Base-by-base conservation (phyloP, 2,113 vertebrate genomes). In the Nibea coibor region DNA sequence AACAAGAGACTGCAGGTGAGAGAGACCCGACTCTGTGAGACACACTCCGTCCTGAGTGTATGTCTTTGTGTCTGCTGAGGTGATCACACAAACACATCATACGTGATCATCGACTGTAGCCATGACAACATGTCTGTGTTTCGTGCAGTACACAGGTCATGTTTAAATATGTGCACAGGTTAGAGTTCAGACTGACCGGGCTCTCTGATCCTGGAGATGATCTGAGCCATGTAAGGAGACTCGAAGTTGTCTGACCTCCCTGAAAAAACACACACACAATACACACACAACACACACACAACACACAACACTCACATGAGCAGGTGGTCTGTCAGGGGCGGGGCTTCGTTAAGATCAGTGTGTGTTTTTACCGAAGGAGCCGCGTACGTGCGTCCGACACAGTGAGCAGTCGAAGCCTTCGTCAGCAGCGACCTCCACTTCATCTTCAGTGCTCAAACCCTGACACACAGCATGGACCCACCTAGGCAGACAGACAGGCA, bases 11-110 rank as follows among this genome's bases (percentile, higher is more conserved):
- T 99, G 97, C 66, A 99, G 95, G 88, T 98, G 98, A 57, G 96
- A 96, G 90, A 98, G 96, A 57, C 98, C 98, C 1, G 94, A 96
- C 94, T 99, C 97, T 0, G 98, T 99, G 91, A 99, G 93, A 93
- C 97, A 98, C 78, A 99, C 97, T 19, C 98, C 98, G 53, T 99
- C 98, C 94, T 98, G 97, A 58, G 97, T 97, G 91, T 97, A 99
- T 0, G 97, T 99, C 95, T 96, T 97, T 79, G 95, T 92, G 65
- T 99, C 98, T 99, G 92, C 50, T 90, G 88, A 90, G 8, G 7
- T 35, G 35, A 35, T 31, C 86, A 77, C 10, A 63, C 39, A 59
- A 28, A 56, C 45, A 54, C 10, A 45, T 14, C 12, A 45, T 45
- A 4, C 35, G 6, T 35, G 35, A 35, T 35, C 35, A 35, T 5